Base-by-base conservation (phyloP, 2,113 vertebrate genomes). In the Deroptyus accipitrinus region DNA sequence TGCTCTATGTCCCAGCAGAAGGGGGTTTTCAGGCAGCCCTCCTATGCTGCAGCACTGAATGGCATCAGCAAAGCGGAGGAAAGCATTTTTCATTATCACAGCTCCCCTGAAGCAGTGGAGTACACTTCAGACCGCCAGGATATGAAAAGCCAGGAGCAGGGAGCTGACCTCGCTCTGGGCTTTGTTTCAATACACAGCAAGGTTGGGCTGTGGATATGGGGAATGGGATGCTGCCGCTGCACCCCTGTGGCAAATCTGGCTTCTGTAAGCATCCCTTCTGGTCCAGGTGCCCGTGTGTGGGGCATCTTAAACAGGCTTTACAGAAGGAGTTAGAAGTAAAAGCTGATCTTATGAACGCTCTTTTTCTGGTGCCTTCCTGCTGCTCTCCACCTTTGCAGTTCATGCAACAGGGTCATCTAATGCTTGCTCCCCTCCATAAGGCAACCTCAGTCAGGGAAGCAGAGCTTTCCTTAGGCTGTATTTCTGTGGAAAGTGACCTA, bases 211-310 rank as follows among this genome's bases (percentile, higher is more conserved):
- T 6, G 81, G 30, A 37, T 0, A 23, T n/a, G 13, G 3, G 27
- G 28, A 18, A 2, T 0, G 17, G 39, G 52, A 23, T 25, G 69
- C 35, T 28, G 54, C 13, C 41, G 13, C 79, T 52, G 13, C 13
- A 46, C 16, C 18, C 2, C 0, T 3, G 13, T 17, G 18, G 67
- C 25, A 74, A 69, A 74, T 5, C 49, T 7, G 28, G 16, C 6
- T 33, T 17, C 83, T 81, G 72, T 39, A 44, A 78, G 22, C 6
- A 11, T 9, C 22, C 12, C 16, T 78, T 24, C 35, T 31, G 12
- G 23, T 51, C 25, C 72, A 33, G 33, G 30, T 52, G 22, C 14
- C 39, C 0, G 0, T 17, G 7, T 5, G 0, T 31, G 81, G 25
- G 72, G 18, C 59, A 23, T 30, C 48, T 61, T 12, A 42, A 15